Base-by-base conservation (phyloP, 2,113 vertebrate genomes). In the Beaufortia kweichowensis region DNA sequence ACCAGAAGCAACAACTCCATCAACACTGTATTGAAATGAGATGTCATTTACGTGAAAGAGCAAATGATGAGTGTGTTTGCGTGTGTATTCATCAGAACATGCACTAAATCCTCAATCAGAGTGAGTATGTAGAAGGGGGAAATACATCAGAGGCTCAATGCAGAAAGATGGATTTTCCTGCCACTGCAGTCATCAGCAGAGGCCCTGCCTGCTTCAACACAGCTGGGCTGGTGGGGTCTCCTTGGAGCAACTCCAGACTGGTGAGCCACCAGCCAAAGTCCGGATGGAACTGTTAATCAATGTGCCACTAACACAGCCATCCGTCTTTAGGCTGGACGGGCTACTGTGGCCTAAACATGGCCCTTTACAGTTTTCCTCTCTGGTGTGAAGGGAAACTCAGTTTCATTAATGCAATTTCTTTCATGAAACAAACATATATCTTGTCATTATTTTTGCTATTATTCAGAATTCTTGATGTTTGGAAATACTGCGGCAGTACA, bases 251-350 rank as follows among this genome's bases (percentile, higher is more conserved):
- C 69, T 80, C 74, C 77, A 75, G 69, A 14, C 33, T 31, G 43
- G 24, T 66, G n/a, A 64, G 31, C 63, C 60, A 41, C 66, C 57
- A 53, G 66, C 79, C 66, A 75, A 64, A 67, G 65, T 53, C 48
- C 19, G 46, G 61, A 75, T 66, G 55, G 65, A 78, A 46, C 66
- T 70, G 76, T 78, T 61, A 69, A 78, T 78, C 65, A 78, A 70
- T 62, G 76, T 78, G 57, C 23, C 65, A 35, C 56, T 29, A 70
- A 70, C 41, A 62, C 65, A 62, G 65, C 56, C 76, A 53, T 69
- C 56, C 65, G 62, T 61, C 41, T 48, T 69, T 57, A 4, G 39
- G 55, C 24, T 59, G 50, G 75, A 76, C 19, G 10, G 15, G 50
- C 29, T 12, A 4, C 29, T 66, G 41, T 43, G 63, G 33, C 17